Evolutionary conservation across 2,888 invertebrate genomes (phyloP), one percentile per base, ranked within the genome.

Genomic region (Geotrupes spiniger): DNA sequence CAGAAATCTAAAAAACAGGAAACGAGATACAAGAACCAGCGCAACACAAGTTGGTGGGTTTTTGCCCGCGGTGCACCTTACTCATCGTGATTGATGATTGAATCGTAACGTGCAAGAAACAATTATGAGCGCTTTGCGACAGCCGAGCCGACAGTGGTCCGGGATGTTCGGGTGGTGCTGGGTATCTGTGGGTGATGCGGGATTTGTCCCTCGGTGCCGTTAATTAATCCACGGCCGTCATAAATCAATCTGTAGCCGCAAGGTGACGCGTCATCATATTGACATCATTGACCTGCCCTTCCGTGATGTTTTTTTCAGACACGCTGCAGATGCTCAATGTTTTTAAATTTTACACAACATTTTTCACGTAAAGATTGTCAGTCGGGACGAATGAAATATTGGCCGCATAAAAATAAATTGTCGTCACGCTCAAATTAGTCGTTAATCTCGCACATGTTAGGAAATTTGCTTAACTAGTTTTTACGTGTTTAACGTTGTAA

Each of bases 251-350:
- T 70, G 70, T 69, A 69, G 66, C 69, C 70, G 68, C 72, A 72
- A 72, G 72, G 71, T 72, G 72, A 70, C 71, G 71, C 70, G 69
- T 68, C 71, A 72, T 72, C 70, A 72, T 72, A 72, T 72, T 67
- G 72, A 70, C 71, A 71, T 72, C 70, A 71, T 71, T 72, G 72
- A 72, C 70, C 68, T 66, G 67, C 63, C 66, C 64, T 61, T 63
- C 62, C 62, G 61, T 59, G 62, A 59, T 63, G 64, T 64, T 64
- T 54, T 45, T 52, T 46, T 37, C 44, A 33, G 33, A 33, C 9
- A 33, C 33, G 21, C 3, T 33, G 33, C 33, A 33, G 33, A 33
- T 33, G 33, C 33, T 33, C 6, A 12, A 33, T 9, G 33, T 33
- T 33, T 33, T 8, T 33, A 10, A 33, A 33, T 33, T 15, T 21